phyloP scores from a whole-genome alignment of 2,797 vertebrate species.

The Artibeus jamaicensis region DNA sequence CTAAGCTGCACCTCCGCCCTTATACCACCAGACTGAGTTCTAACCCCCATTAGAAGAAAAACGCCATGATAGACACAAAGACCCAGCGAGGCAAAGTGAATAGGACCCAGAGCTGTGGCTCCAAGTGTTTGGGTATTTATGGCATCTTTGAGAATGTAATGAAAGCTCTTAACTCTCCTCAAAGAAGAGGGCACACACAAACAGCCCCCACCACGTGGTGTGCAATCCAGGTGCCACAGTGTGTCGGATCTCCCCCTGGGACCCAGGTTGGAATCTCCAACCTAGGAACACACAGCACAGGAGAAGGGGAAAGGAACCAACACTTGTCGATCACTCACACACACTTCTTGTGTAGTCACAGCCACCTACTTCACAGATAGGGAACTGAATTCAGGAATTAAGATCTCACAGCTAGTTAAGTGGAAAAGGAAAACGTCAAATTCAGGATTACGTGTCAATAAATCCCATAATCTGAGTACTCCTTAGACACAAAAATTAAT shows the following conservation, averaged over 20 bases:
- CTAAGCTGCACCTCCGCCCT: not conserved
- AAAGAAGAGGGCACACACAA: not conserved
- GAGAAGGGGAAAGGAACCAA: not conserved
- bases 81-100: not conserved
- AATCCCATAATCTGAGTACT: not conserved
- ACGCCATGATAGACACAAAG: not conserved
- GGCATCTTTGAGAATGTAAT: not conserved
- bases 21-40: not conserved
- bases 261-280: not conserved
- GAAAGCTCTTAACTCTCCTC: not conserved
- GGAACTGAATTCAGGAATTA: not conserved
- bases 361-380: not conserved
- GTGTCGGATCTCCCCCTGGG: not conserved
- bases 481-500: not conserved
- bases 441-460: not conserved
- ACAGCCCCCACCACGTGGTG: not conserved
- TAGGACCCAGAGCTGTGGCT: not conserved
- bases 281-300: not conserved
- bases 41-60: not conserved
- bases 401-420: not conserved
- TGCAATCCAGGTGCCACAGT: not conserved
- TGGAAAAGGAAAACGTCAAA: slow-evolving; percentile 25
- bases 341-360: not conserved
- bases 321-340: not conserved
- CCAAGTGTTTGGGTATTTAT: not conserved